Conservation (phyloP, 2,113 vertebrate species). For the Anarhynchus alexandrinus region DNA sequence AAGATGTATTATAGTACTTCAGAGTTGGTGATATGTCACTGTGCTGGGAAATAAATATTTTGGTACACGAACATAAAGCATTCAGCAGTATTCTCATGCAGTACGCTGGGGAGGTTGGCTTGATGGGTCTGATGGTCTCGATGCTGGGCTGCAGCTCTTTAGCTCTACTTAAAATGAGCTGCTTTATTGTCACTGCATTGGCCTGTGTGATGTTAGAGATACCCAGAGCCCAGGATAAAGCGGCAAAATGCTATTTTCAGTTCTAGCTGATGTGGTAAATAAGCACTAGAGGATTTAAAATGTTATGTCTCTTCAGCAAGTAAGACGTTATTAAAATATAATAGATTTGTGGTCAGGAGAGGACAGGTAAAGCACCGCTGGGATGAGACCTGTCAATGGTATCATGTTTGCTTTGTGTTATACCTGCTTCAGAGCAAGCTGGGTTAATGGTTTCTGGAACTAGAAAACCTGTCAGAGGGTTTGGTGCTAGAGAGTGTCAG, state of each 20-base stretch:
- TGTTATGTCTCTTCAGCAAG: neutral
- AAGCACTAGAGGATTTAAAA: neutral
- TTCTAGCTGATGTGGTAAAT: neutral
- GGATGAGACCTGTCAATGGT: neutral
- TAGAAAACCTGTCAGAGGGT: neutral
- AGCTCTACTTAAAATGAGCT: neutral
- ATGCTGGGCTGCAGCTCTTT: neutral
- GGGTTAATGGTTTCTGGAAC: neutral
- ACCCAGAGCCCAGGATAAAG: neutral
- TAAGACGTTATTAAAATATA: neutral
- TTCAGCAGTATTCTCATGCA: accelerated
- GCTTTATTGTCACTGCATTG: neutral
- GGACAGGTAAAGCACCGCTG: neutral
- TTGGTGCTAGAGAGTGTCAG: neutral
- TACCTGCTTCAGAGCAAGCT: neutral
- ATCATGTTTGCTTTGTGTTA: neutral
- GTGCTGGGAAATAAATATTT: neutral
- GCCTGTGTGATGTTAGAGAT: neutral
- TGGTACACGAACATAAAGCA: neutral
- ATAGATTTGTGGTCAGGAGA: neutral
- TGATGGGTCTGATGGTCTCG: accelerated
- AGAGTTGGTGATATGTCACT: neutral
- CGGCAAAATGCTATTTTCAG: neutral
- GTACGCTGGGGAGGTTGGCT: neutral
- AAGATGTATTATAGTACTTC: neutral